Conservation (phyloP, 2,797 vertebrate species). For the Choloepus didactylus region DNA sequence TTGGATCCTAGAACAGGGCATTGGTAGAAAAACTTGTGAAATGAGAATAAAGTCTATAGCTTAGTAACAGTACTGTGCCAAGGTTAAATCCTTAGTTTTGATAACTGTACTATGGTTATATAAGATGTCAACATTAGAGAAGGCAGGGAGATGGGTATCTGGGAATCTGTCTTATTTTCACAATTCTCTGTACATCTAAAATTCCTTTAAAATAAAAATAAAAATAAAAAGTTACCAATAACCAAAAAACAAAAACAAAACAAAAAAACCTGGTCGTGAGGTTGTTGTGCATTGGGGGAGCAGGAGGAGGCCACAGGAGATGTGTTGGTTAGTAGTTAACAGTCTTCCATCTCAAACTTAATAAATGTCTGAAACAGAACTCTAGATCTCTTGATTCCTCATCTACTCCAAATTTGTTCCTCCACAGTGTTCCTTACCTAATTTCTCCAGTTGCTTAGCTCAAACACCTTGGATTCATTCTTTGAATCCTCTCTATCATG, state of each 20-base stretch:
- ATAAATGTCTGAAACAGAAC: background rate
- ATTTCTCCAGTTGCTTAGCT: background rate
- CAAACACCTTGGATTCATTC: background rate
- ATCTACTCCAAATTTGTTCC: background rate
- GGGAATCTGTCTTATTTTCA: background rate
- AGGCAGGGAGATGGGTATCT: background rate
- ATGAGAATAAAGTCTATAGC: background rate
- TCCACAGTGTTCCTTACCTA: background rate
- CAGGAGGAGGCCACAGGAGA: no score
- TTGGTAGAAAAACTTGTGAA: background rate
- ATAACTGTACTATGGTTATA: background rate
- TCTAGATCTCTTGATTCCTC: background rate
- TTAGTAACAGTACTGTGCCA: background rate
- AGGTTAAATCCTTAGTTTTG: background rate
- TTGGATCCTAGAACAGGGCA: background rate
- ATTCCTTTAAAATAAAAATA: background rate
- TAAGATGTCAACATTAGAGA: background rate
- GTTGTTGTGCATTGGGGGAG: background rate
- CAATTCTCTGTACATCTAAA: slow-evolving; percentile 12
- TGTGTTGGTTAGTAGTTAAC: background rate
- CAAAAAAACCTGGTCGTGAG: background rate
- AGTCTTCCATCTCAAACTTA: background rate
- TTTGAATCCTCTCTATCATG: background rate
- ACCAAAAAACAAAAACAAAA: background rate
- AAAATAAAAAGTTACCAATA: background rate